A percentile compares a stretch with the other conserved stretches of the same genome.
phyloP scores from a whole-genome alignment of 2,797 vertebrate species.

The Fistularia tabacaria region DNA sequence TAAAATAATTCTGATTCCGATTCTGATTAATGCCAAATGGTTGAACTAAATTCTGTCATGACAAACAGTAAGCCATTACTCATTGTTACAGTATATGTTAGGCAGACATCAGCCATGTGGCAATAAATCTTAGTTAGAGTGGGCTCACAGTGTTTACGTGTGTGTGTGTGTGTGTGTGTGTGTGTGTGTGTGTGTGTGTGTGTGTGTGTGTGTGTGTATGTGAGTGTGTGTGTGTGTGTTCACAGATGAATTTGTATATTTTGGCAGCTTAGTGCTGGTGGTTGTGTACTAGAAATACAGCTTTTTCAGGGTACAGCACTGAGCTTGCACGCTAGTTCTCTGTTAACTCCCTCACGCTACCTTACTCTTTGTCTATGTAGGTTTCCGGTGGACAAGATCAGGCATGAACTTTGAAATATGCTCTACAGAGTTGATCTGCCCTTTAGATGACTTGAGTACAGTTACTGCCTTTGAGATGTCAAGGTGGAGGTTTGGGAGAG shows the following conservation, averaged over 20 bases:
- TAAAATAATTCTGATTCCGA: too few species aligned
- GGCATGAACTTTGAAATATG: conserved; percentile 49
- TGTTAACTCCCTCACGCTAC: conserved; percentile 12
- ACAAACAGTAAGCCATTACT: conserved; percentile 15
- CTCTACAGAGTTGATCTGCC: conserved; percentile 24
- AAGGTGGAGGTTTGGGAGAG: conserved; percentile 5
- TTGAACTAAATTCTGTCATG: too few species aligned
- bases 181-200: conserved; percentile 37
- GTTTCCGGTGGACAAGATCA: conserved; percentile 58
- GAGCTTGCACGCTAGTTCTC: not conserved
- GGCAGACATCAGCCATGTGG: conserved; percentile 35
- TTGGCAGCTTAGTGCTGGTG: too few species aligned
- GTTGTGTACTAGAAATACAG: too few species aligned
- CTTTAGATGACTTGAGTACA: conserved; percentile 23
- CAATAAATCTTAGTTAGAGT: conserved; percentile 26
- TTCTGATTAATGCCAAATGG: too few species aligned
- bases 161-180: conserved; percentile 46
- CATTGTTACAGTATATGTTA: conserved; percentile 47
- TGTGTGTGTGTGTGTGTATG: conserved; percentile 42
- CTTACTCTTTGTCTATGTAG: conserved; percentile 19
- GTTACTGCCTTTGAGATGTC: conserved; percentile 23
- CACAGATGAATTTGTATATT: too few species aligned
- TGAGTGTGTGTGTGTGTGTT: conserved; percentile 32
- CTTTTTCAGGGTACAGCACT: too few species aligned
- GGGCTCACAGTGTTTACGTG: conserved; percentile 20